Percentiles rank a stretch among this genome's conserved stretches.
Evolutionary conservation across 2,888 invertebrate genomes (phyloP).

Genomic region (Macrophya annulata): DNA sequence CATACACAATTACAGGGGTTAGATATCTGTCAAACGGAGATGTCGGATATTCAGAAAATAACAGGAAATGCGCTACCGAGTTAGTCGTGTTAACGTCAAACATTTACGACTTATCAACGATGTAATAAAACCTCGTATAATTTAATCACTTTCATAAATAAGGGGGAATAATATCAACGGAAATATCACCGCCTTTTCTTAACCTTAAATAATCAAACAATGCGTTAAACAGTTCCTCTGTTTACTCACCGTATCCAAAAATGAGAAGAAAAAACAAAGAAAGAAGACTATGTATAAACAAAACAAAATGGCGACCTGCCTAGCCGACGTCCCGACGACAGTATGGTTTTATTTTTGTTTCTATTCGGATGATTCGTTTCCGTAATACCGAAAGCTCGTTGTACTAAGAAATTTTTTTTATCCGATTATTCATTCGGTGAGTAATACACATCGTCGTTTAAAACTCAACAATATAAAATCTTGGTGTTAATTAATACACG

Average conservation of each 20-base stretch:
- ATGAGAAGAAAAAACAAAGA: background rate
- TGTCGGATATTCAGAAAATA: slow-evolving; percentile 71
- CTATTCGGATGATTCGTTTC: background rate
- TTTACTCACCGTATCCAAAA: background rate
- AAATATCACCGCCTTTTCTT: background rate
- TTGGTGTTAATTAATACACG: background rate
- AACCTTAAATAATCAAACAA: background rate
- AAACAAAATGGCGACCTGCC: slow-evolving; percentile 41
- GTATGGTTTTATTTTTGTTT: slow-evolving; percentile 18
- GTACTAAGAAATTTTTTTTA: background rate
- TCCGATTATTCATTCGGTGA: background rate
- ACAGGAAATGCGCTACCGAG: slow-evolving; percentile 69
- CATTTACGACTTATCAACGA: background rate
- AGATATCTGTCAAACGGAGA: slow-evolving; percentile 73
- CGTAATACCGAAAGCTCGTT: background rate
- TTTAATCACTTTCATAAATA: background rate
- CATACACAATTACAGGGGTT: slow-evolving; percentile 65
- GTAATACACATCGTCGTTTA: background rate
- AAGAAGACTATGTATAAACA: background rate
- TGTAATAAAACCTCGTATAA: background rate
- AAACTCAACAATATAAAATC: background rate
- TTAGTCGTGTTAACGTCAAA: slow-evolving; percentile 54
- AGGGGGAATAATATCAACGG: background rate
- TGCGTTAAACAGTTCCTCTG: slow-evolving; percentile 3
- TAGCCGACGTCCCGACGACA: slow-evolving; percentile 37